Conservation (phyloP, 2,797 vertebrate genomes). For the Neomorphus geoffroyi region DNA sequence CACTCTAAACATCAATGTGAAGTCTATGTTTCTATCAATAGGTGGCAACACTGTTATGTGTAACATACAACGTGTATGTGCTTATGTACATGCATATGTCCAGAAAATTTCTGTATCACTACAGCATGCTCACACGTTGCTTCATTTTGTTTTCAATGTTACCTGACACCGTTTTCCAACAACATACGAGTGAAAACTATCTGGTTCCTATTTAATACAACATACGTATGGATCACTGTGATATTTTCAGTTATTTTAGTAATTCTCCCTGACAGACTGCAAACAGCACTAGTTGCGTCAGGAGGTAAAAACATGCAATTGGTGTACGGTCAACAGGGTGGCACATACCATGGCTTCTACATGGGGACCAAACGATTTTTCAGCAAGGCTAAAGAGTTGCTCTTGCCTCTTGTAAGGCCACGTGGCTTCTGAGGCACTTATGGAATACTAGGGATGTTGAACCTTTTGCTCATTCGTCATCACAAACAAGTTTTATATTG, state of each 20-base stretch:
- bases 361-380: not conserved
- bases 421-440: not conserved
- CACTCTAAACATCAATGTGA: not conserved
- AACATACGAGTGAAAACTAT: not conserved
- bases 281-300: not conserved
- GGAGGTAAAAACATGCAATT: not conserved
- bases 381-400: not conserved
- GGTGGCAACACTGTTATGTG: slow-evolving; percentile 48
- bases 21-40: slow-evolving; percentile 50
- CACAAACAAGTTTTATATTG: not conserved
- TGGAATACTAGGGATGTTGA: not conserved
- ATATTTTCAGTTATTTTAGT: not conserved
- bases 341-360: fast-evolving
- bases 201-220: not conserved
- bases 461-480: not conserved
- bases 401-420: not conserved
- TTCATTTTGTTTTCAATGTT: not conserved
- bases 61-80: not conserved
- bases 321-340: not conserved
- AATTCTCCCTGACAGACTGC: not conserved
- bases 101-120: not conserved
- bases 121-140: fast-evolving
- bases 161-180: not conserved
- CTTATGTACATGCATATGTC: not conserved
- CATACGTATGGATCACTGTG: fast-evolving